phyloP scores from a whole-genome alignment of 2,888 invertebrate genomes.

The Himalopsyche japonica region DNA sequence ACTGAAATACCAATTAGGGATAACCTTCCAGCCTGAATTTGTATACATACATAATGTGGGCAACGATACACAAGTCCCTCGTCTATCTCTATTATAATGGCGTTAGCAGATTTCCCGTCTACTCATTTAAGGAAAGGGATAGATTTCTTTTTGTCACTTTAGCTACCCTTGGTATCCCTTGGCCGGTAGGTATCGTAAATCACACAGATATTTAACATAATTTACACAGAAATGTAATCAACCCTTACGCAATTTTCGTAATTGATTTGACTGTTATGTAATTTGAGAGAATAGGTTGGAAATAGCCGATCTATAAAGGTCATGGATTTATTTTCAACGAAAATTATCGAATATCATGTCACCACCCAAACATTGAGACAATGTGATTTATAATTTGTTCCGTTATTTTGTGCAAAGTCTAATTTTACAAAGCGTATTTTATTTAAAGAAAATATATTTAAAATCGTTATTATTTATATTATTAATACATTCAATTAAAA shows the following conservation, averaged over 20 bases:
- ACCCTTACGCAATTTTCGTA: neutral
- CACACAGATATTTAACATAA: neutral
- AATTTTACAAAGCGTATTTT: too few relatives aligned
- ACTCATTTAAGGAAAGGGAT: slow-evolving; percentile 6
- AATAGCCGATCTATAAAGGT: neutral
- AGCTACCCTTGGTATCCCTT: neutral
- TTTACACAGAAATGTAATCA: neutral
- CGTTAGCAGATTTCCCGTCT: slow-evolving; percentile 2
- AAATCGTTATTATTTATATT: too few relatives aligned
- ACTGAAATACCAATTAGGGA: slow-evolving; percentile 18
- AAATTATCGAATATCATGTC: too few relatives aligned
- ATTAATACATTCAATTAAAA: too few relatives aligned
- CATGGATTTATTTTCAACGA: neutral
- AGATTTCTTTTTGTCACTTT: neutral
- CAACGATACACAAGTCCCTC: neutral
- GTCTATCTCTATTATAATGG: slow-evolving; percentile 19
- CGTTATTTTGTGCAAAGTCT: too few relatives aligned
- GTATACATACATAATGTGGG: neutral
- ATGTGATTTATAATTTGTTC: too few relatives aligned
- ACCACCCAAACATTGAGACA: too few relatives aligned
- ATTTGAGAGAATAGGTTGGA: neutral
- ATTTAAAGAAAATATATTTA: too few relatives aligned
- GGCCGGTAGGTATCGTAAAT: slow-evolving; percentile 5
- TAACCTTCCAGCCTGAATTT: slow-evolving; percentile 6
- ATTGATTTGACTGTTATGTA: neutral